Conservation (phyloP, 2,113 vertebrate species). For the Pangasianodon hypophthalmus region DNA sequence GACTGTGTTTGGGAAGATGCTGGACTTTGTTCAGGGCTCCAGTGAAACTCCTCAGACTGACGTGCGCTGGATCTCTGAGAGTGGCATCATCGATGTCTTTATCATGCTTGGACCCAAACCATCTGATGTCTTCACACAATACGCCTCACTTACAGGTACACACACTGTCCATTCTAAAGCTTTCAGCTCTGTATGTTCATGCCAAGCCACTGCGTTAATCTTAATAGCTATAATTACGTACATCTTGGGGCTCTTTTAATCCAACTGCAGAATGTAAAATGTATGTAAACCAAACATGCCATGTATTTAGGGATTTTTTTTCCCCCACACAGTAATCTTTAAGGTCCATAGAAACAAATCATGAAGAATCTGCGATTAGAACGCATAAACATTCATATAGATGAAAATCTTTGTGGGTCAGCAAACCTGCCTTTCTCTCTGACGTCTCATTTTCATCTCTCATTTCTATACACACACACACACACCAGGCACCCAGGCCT, state of each 20-base stretch:
- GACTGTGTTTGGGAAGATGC: constrained; percentile 92
- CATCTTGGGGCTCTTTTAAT: neutral
- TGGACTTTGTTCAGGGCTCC: constrained; percentile 90
- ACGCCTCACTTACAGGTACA: constrained; percentile 85
- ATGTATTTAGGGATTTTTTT: neutral
- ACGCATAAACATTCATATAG: neutral
- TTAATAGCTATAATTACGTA: neutral
- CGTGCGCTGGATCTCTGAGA: constrained; percentile 93
- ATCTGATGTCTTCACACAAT: constrained; percentile 80
- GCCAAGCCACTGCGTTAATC: neutral
- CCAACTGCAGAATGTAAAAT: neutral
- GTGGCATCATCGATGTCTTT: constrained; percentile 88
- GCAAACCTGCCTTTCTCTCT: neutral
- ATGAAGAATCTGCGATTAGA: neutral
- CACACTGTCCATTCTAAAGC: neutral
- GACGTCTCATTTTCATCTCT: neutral
- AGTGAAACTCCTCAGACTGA: constrained; percentile 91
- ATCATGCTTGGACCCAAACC: constrained; percentile 84
- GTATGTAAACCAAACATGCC: neutral
- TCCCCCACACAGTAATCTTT: neutral
- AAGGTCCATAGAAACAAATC: neutral
- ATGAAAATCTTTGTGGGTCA: neutral
- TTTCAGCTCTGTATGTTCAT: neutral
- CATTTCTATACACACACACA: neutral
- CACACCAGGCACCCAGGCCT: constrained; percentile 85